Evolutionary conservation across 2,797 vertebrate genomes (phyloP).

Genomic region (Poecilia wingei): DNA sequence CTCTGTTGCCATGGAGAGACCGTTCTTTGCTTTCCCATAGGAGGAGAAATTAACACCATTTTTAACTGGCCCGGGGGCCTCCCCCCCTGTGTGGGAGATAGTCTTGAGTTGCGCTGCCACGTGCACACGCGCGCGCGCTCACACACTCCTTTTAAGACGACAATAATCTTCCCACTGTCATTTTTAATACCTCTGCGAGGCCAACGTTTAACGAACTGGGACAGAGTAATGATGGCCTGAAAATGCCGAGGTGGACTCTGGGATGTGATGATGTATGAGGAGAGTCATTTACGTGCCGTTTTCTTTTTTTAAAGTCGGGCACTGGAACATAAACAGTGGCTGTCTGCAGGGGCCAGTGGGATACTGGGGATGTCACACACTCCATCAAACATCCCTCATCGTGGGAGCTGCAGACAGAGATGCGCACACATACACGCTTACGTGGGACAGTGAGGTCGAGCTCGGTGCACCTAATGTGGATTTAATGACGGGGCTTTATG

Average conservation of each 20-base stretch:
- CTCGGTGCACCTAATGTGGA: slow-evolving; percentile 74
- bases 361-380: slow-evolving; percentile 67
- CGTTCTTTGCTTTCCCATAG: slow-evolving; percentile 86
- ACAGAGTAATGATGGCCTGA: slow-evolving; percentile 56
- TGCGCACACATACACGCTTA: slow-evolving; percentile 25
- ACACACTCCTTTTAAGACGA: slow-evolving; percentile 54
- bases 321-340: slow-evolving; percentile 63
- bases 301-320: slow-evolving; percentile 42
- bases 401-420: slow-evolving; percentile 47
- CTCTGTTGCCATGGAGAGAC: slow-evolving; percentile 88
- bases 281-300: slow-evolving; percentile 57
- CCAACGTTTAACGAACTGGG: slow-evolving; percentile 68
- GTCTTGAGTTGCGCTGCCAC: slow-evolving; percentile 72
- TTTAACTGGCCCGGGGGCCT: slow-evolving; percentile 86
- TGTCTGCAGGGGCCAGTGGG: slow-evolving; percentile 46
- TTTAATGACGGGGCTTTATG: slow-evolving; percentile 78
- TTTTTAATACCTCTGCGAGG: slow-evolving; percentile 67
- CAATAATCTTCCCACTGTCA: slow-evolving; percentile 73
- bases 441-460: slow-evolving; percentile 56
- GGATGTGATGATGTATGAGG: slow-evolving; percentile 57
- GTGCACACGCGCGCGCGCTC: slow-evolving; percentile 46
- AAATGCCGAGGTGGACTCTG: slow-evolving; percentile 56
- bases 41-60: slow-evolving; percentile 88
- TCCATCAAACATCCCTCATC: slow-evolving; percentile 73
- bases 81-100: slow-evolving; percentile 75